Percentiles rank a stretch among this genome's conserved stretches.
These are phyloP conservation scores for Grammomys surdaster DNA, from an alignment of 2,113 vertebrate species.

Conservation along the genomic window DNA sequence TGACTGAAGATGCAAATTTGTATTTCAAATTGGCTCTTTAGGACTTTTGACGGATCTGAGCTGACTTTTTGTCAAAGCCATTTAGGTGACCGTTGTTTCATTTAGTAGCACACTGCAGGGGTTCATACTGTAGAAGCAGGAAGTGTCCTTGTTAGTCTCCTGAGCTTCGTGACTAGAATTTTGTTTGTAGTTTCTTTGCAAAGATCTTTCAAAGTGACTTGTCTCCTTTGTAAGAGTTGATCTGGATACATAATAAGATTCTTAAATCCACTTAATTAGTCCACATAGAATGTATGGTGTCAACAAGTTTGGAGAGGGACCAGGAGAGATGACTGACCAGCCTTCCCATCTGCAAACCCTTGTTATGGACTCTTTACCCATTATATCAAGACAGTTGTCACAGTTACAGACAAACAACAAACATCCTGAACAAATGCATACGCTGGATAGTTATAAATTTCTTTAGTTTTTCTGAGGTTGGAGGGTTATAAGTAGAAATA, in stretches of 20 bases:
- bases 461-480: not conserved
- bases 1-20: slow-evolving; percentile 45
- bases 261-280: slow-evolving; percentile 39
- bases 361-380: not conserved
- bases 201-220: slow-evolving; percentile 24
- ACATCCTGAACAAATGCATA: not conserved
- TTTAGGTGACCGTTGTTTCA: slow-evolving; percentile 55
- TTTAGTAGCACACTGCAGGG: not conserved
- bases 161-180: slow-evolving; percentile 1
- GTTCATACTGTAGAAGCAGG: not conserved
- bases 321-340: not conserved
- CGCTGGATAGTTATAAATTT: not conserved
- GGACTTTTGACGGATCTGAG: slow-evolving; percentile 10
- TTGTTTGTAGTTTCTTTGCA: slow-evolving; percentile 11
- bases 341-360: not conserved
- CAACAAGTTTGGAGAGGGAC: not conserved
- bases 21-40: slow-evolving; percentile 46
- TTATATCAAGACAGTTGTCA: not conserved
- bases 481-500: not conserved
- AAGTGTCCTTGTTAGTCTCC: slow-evolving; percentile 4
- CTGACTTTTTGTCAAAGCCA: slow-evolving; percentile 60
- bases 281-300: not conserved
- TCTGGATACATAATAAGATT: slow-evolving; percentile 23
- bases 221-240: not conserved
- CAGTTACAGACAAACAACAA: not conserved